Evolutionary conservation across 2,888 invertebrate genomes (phyloP), one percentile per base, ranked within the genome.

Genomic region (Deilephila porcellus): DNA sequence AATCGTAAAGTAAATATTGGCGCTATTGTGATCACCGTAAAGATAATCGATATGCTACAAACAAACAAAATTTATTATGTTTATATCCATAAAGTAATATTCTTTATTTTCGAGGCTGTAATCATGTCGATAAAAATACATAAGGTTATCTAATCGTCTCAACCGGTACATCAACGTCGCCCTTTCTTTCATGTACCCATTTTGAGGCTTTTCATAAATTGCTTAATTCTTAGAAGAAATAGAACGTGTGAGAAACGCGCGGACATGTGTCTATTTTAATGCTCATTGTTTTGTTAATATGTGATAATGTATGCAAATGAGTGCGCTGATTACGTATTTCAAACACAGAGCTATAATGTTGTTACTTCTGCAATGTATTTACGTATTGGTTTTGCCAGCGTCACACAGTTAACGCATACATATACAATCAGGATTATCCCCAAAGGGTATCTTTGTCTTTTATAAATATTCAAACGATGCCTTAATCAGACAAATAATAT

Each of bases 241-340:
- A n/a, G 19, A n/a, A 63, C 19, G 17, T 34, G 34, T 63, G 62
- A 63, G 29, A 71, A 71, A 37, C 60, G n/a, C n/a, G n/a, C 62
- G 60, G 25, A 59, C 25, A 53, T 62, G 45, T 60, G 17, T 71
- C 60, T 71, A 71, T 71, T 71, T 62, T 29, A 45, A 34, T 32
- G 53, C 7, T 72, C 63, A 63, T 72, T 72, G 53, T 72, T 63
- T 63, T 63, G 53, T 52, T 63, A 63, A 63, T 62, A 62, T 52
- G 19, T 52, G 62, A 72, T 63, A 53, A 53, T 72, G n/a, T n/a
- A 71, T 71, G 59, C 25, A 72, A 63, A 72, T 63, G 8, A 71
- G 8, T 62, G 14, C 52, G 19, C 25, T 71, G 60, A 62, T 71
- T 71, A 62, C 62, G 45, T 29, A 60, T 45, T 29, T 19, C 52